A percentile compares a stretch with the other conserved stretches of the same genome.
These are phyloP conservation scores for Nothoprocta perdicaria DNA, from an alignment of 2,113 vertebrate genomes.

Conservation along the genomic window DNA sequence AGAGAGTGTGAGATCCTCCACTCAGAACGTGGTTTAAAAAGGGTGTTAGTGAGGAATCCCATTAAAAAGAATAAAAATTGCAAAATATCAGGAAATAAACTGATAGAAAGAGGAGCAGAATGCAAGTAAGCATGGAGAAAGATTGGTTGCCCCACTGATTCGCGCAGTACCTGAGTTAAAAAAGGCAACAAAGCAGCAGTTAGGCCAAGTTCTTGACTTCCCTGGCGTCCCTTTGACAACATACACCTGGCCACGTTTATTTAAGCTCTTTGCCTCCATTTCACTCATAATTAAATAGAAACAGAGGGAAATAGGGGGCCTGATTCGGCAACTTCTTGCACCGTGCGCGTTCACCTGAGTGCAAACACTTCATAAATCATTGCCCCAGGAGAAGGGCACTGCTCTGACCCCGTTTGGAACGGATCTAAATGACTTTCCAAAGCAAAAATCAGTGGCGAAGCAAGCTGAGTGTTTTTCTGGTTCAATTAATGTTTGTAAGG, in stretches of 20 bases:
- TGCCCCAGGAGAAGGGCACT: neutral
- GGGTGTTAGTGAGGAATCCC: fast-evolving
- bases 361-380: conserved; percentile 46
- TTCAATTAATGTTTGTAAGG: conserved; percentile 7
- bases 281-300: conserved; percentile 58
- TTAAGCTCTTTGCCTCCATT: conserved; percentile 24
- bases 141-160: neutral
- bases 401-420: conserved; percentile 18
- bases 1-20: neutral
- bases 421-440: conserved; percentile 24
- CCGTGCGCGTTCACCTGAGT: conserved; percentile 10
- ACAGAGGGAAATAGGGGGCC: conserved; percentile 16
- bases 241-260: neutral
- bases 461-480: neutral
- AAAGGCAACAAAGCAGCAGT: neutral
- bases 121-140: fast-evolving
- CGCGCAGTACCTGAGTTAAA: neutral
- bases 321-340: conserved; percentile 40
- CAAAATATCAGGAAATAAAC: neutral
- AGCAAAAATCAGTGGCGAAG: neutral
- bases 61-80: neutral
- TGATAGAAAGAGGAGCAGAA: neutral
- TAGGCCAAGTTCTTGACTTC: neutral
- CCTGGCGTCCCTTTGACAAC: neutral
- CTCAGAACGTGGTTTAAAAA: neutral